Conservation (phyloP, 2,888 invertebrate genomes). For the Diarsia dahlii region DNA sequence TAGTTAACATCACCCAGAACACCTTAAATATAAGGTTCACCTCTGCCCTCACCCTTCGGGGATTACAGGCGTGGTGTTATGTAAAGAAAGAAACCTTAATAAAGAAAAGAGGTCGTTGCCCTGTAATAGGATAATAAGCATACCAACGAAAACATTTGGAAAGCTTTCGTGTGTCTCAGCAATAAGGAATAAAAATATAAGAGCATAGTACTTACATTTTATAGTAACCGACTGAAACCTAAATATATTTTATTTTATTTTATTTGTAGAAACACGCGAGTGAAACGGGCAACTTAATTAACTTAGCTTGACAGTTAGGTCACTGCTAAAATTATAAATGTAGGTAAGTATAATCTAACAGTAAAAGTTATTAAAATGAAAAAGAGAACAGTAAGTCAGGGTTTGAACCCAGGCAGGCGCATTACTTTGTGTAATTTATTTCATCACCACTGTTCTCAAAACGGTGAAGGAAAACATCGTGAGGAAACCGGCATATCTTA, state of each 20-base stretch:
- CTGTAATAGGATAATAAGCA: neutral
- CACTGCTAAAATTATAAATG: neutral
- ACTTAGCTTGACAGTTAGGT: neutral
- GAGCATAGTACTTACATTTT: conserved; percentile 2
- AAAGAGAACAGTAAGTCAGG: no score
- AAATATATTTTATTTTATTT: conserved; percentile 27
- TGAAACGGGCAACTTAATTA: neutral
- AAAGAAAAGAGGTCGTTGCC: neutral
- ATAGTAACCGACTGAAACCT: conserved; percentile 3
- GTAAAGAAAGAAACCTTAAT: neutral
- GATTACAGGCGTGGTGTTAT: no score
- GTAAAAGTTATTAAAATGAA: no score
- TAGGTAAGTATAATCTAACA: neutral
- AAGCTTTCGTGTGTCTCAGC: conserved; percentile 26
- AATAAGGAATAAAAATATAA: conserved; percentile 25
- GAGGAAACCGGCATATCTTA: no score
- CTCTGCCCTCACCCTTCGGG: no score
- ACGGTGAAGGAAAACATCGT: no score
- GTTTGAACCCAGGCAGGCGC: no score
- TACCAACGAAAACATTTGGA: neutral
- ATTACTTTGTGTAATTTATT: no score
- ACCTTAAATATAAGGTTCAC: no score
- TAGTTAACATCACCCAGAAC: no score
- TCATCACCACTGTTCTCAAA: no score
- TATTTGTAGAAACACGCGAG: conserved; percentile 25